Evolutionary conservation across 2,888 invertebrate genomes (phyloP).

Genomic region (Abscondita cerata): DNA sequence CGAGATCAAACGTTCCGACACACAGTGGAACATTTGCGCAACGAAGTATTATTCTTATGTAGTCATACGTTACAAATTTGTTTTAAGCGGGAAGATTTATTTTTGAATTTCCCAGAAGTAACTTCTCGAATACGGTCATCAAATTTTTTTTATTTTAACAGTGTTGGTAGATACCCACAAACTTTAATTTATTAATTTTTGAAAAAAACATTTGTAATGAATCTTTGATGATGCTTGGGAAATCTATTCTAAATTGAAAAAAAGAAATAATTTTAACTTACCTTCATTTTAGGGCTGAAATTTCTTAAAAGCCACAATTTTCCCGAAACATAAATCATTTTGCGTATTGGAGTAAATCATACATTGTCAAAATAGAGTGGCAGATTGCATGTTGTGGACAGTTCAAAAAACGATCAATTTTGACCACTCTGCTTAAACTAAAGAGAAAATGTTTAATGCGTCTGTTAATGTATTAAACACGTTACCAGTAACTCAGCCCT

Average conservation of each 20-base stretch:
- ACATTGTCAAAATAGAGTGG: conserved; percentile 34
- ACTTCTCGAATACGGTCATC: background rate
- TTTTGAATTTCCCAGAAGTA: too few species aligned
- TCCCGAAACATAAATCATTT: conserved; percentile 37
- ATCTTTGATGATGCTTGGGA: too few species aligned
- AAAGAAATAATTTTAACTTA: conserved; percentile 12
- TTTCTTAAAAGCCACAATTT: conserved; percentile 29
- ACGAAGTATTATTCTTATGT: too few species aligned
- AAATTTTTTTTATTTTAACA: too few species aligned
- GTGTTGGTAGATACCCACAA: background rate
- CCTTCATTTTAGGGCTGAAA: conserved; percentile 36
- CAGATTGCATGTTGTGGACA: conserved; percentile 38
- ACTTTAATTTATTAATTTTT: too few species aligned
- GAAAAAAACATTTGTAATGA: too few species aligned
- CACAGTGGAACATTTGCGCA: too few species aligned
- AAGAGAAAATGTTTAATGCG: background rate
- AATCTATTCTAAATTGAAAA: too few species aligned
- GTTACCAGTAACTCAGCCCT: too few species aligned
- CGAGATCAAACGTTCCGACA: too few species aligned
- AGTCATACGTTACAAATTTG: too few species aligned
- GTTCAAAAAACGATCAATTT: conserved; percentile 37
- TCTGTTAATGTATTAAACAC: background rate
- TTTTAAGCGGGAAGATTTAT: too few species aligned
- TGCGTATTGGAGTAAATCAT: conserved; percentile 36
- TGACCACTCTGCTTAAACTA: conserved; percentile 36